Percentiles rank a stretch among this genome's conserved stretches.
Conservation (phyloP, 2,888 invertebrate genomes). For the Siphonodentalium dalli region DNA sequence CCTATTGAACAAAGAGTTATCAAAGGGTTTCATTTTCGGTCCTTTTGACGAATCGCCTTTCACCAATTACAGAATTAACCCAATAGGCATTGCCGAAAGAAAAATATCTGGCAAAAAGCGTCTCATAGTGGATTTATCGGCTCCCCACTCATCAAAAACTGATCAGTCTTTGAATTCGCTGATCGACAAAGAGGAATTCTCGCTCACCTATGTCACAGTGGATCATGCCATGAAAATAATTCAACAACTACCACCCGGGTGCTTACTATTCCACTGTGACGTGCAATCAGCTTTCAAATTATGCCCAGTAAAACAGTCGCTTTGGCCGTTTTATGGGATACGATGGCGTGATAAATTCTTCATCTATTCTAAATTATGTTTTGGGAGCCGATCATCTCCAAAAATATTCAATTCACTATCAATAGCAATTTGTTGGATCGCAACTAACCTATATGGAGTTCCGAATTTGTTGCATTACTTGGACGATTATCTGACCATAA, state of each 20-base stretch:
- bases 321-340: slow-evolving; percentile 18
- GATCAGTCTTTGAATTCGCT: slow-evolving; percentile 25
- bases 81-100: slow-evolving; percentile 22
- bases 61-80: slow-evolving; percentile 18
- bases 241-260: not conserved
- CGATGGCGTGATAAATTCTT: slow-evolving; percentile 25
- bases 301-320: slow-evolving; percentile 15
- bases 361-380: slow-evolving; percentile 17
- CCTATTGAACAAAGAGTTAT: slow-evolving; percentile 20
- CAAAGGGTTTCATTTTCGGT: slow-evolving; percentile 26
- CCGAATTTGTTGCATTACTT: slow-evolving; percentile 21
- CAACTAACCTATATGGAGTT: slow-evolving; percentile 20
- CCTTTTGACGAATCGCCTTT: slow-evolving; percentile 22
- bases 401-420: slow-evolving; percentile 25
- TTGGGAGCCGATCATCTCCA: slow-evolving; percentile 25
- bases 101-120: slow-evolving; percentile 31
- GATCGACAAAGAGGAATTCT: slow-evolving; percentile 28
- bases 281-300: slow-evolving; percentile 28
- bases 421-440: slow-evolving; percentile 26
- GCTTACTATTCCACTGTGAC: slow-evolving; percentile 23
- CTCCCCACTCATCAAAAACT: slow-evolving; percentile 22
- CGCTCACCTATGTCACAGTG: slow-evolving; percentile 24
- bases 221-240: slow-evolving; percentile 31
- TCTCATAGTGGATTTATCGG: slow-evolving; percentile 29
- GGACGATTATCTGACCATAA: slow-evolving; percentile 29